Evolutionary conservation across 1,140 invertebrate species (phyloP).

Genomic region (Lanistes nyassanus): DNA sequence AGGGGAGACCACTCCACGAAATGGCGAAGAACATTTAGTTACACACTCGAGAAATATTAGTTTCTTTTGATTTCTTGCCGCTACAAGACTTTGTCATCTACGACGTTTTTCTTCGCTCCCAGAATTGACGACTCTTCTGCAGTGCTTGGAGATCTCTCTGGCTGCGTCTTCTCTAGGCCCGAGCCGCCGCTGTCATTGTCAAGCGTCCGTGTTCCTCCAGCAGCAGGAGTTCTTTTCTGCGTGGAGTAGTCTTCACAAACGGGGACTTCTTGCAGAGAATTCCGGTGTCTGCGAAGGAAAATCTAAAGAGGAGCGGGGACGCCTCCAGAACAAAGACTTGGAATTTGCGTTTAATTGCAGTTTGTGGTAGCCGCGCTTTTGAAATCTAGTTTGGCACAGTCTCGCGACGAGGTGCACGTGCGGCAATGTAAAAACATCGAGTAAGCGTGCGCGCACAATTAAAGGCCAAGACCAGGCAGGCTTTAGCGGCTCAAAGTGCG

Average conservation of each 20-base stretch:
- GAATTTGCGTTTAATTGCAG: slow-evolving; percentile 20
- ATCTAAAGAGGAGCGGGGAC: not conserved
- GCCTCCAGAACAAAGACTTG: not conserved
- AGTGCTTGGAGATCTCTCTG: no score
- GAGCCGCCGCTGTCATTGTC: no score
- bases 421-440: no score
- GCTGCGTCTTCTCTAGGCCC: no score
- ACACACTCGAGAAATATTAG: slow-evolving; percentile 30
- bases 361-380: slow-evolving; percentile 9
- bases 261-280: not conserved
- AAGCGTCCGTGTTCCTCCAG: slow-evolving; percentile 1
- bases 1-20: not conserved
- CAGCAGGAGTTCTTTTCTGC: not conserved
- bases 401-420: no score
- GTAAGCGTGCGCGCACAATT: no score
- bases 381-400: no score
- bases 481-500: no score
- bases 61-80: slow-evolving; percentile 22
- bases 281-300: slow-evolving; percentile 5
- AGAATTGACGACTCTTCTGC: no score
- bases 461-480: no score
- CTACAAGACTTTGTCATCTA: slow-evolving; percentile 24
- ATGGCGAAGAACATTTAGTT: slow-evolving; percentile 24
- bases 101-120: not conserved
- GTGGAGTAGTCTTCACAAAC: not conserved